A percentile compares a stretch with the other conserved stretches of the same genome.
Conservation (phyloP, 2,113 vertebrate genomes). For the Psammodynastes pulverulentus region DNA sequence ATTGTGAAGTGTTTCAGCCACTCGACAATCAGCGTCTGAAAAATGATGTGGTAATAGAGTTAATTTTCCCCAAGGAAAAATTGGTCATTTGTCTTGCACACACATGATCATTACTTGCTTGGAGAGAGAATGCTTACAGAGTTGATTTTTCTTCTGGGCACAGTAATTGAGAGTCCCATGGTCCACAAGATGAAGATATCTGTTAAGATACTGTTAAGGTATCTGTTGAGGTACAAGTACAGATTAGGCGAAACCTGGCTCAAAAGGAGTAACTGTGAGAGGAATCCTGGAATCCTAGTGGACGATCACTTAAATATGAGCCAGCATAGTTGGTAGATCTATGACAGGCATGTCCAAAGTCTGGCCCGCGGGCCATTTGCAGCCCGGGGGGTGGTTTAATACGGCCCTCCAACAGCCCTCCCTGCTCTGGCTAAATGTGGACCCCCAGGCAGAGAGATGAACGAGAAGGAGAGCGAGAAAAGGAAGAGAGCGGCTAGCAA, state of each 20-base stretch:
- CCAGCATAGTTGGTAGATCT: no score
- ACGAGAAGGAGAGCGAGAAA: no score
- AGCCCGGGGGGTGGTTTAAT: no score
- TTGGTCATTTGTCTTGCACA: background rate
- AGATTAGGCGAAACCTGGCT: background rate
- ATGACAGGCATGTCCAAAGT: no score
- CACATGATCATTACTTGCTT: background rate
- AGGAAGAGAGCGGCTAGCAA: no score
- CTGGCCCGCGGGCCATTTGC: no score
- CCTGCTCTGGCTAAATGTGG: no score
- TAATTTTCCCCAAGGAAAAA: background rate
- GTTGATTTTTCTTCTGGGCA: background rate
- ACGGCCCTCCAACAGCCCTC: no score
- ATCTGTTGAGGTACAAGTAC: background rate
- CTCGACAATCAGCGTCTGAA: background rate
- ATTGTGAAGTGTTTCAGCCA: background rate
- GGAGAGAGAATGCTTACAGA: background rate
- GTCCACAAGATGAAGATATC: background rate
- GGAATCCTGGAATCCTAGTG: background rate
- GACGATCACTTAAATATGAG: background rate
- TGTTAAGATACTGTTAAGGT: background rate
- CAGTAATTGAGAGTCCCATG: background rate
- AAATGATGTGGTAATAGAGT: background rate
- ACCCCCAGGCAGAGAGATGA: no score
- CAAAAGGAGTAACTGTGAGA: background rate